Evolutionary conservation across 2,797 vertebrate species (phyloP).

Genomic region (Eulemur coronatus): DNA sequence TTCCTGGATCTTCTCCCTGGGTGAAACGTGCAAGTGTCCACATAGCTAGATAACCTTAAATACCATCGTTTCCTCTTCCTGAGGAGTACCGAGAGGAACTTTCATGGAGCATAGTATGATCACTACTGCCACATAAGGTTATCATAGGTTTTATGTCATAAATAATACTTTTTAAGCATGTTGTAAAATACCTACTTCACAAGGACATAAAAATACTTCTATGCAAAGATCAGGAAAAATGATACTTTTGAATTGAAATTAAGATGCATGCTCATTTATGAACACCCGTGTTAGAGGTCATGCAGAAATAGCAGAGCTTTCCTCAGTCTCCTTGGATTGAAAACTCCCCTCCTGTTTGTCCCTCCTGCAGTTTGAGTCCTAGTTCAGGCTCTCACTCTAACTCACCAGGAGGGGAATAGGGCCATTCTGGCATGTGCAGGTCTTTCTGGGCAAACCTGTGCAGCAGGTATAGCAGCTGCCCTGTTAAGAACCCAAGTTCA

Average conservation of each 20-base stretch:
- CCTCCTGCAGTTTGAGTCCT: background rate
- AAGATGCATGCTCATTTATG: background rate
- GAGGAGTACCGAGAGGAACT: background rate
- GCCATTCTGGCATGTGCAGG: background rate
- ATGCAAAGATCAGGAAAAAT: background rate
- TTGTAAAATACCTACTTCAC: background rate
- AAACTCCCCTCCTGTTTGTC: background rate
- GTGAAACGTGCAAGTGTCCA: background rate
- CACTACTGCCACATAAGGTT: background rate
- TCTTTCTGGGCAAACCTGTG: conserved; percentile 27
- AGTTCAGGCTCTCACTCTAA: background rate
- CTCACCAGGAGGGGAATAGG: background rate
- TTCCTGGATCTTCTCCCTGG: background rate
- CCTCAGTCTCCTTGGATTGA: background rate
- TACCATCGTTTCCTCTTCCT: background rate
- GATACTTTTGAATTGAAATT: background rate
- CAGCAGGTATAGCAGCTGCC: background rate
- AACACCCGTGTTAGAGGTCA: background rate
- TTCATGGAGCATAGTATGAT: background rate
- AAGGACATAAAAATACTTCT: background rate
- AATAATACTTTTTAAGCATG: background rate
- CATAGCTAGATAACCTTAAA: background rate
- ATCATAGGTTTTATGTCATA: background rate
- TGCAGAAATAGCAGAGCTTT: background rate
- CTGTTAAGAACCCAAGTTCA: background rate